Evolutionary conservation across 2,888 invertebrate species (phyloP).

Genomic region (Gandaritis pyraliata): DNA sequence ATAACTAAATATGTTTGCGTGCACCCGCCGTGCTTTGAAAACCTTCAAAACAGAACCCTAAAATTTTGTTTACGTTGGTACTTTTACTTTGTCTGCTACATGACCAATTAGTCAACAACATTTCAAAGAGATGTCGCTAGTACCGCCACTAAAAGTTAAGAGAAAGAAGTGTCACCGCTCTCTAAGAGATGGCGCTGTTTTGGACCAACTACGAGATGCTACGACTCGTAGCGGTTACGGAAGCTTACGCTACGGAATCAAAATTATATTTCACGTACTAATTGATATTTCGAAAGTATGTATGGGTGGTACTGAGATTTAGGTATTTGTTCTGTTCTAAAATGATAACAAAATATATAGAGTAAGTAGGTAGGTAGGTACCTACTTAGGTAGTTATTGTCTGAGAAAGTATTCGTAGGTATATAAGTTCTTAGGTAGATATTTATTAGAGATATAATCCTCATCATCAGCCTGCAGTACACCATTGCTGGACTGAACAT

Average conservation of each 20-base stretch:
- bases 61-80: neutral
- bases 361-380: no score
- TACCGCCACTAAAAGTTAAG: conserved; percentile 11
- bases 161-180: conserved; percentile 27
- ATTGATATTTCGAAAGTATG: no score
- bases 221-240: neutral
- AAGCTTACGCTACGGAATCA: neutral
- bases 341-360: no score
- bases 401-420: no score
- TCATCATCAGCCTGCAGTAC: no score
- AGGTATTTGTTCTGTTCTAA: no score
- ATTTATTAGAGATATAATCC: no score
- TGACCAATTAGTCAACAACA: conserved; percentile 23
- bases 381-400: no score
- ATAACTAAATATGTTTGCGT: conserved; percentile 3
- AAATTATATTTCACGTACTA: no score
- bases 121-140: conserved; percentile 46
- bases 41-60: neutral
- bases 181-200: conserved; percentile 55
- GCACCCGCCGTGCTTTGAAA: conserved; percentile 2
- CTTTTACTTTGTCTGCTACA: conserved; percentile 7
- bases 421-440: no score
- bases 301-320: no score
- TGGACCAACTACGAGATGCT: neutral
- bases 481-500: no score